A percentile compares a stretch with the other conserved stretches of the same genome.
phyloP scores from a whole-genome alignment of 2,888 invertebrate genomes.

The Latrodectus elegans region DNA sequence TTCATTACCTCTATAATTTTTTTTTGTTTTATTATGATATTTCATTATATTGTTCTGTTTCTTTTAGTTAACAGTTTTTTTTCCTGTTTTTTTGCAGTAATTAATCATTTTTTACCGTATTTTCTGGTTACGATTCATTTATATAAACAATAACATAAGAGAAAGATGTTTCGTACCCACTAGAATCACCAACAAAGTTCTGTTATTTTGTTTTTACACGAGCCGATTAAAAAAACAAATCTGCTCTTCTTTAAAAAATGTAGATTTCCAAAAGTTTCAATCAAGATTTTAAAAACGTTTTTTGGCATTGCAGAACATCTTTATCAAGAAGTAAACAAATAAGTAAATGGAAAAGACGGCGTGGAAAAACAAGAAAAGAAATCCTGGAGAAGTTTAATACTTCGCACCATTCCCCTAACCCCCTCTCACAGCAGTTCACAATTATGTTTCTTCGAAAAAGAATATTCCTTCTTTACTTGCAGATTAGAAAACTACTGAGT shows the following conservation, averaged over 20 bases:
- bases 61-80: no score
- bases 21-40: no score
- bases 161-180: no score
- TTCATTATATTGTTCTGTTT: no score
- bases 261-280: conserved; percentile 38
- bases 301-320: neutral
- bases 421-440: conserved; percentile 20
- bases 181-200: no score
- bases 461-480: conserved; percentile 2
- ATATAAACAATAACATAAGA: no score
- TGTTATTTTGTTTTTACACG: no score
- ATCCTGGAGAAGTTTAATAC: conserved; percentile 50
- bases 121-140: no score
- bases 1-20: no score
- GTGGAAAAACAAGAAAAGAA: conserved; percentile 43
- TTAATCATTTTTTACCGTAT: no score
- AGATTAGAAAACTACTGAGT: conserved; percentile 41
- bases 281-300: conserved; percentile 38
- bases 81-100: no score
- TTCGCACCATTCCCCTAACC: conserved; percentile 22
- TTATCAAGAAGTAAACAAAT: conserved; percentile 16
- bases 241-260: conserved; percentile 13
- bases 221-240: conserved; percentile 6
- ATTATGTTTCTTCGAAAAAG: conserved; percentile 38
- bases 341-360: conserved; percentile 3